A percentile compares a stretch with the other conserved stretches of the same genome.
These are phyloP conservation scores for Deilephila elpenor DNA, from an alignment of 2,888 invertebrate species.

Conservation along the genomic window DNA sequence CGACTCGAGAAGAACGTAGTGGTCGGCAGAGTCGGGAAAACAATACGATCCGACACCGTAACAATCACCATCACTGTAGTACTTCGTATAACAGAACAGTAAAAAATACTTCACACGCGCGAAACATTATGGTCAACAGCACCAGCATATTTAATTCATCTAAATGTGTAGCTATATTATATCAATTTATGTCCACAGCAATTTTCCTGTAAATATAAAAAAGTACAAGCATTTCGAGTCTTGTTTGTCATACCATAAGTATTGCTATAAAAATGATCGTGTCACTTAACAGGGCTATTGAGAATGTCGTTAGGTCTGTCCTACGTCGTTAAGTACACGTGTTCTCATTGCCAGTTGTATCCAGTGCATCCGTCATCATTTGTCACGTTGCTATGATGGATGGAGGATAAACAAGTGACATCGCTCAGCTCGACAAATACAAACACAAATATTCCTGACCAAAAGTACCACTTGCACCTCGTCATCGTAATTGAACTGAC, in stretches of 20 bases:
- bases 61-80: constrained; percentile 6
- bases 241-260: not conserved
- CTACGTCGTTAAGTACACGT: constrained; percentile 62
- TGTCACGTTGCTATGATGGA: constrained; percentile 66
- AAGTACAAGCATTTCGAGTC: constrained; percentile 1
- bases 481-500: constrained; percentile 23
- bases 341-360: constrained; percentile 55
- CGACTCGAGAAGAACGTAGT: not conserved
- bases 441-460: constrained; percentile 61
- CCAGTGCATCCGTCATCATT: constrained; percentile 61
- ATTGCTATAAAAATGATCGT: constrained; percentile 48
- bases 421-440: constrained; percentile 62
- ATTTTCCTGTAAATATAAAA: not conserved
- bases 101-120: constrained; percentile 14
- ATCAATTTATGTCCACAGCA: constrained; percentile 12
- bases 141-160: not conserved
- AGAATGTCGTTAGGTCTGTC: constrained; percentile 64
- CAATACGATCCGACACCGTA: constrained; percentile 19
- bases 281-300: constrained; percentile 56
- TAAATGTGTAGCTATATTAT: not conserved
- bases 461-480: constrained; percentile 43
- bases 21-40: not conserved
- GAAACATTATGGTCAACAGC: constrained; percentile 25
- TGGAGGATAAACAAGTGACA: constrained; percentile 64
- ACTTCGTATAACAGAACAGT: constrained; percentile 3